Evolutionary conservation across 1,140 invertebrate species (phyloP).

Genomic region (Myzus persicae): DNA sequence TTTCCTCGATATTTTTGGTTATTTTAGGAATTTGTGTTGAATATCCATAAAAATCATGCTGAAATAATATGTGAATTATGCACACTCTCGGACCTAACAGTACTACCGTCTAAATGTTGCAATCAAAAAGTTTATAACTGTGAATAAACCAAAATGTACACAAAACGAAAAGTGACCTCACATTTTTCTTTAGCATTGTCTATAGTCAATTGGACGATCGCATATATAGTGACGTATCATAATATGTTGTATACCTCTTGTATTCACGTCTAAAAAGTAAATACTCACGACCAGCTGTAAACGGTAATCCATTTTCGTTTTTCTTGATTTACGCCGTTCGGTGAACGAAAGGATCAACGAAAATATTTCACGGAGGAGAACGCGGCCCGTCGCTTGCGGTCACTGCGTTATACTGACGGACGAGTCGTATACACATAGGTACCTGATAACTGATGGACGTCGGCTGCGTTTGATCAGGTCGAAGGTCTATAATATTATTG

Average conservation of each 20-base stretch:
- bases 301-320: background rate
- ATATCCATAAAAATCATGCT: no score
- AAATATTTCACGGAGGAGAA: background rate
- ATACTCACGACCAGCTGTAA: background rate
- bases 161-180: background rate
- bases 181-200: background rate
- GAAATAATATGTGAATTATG: background rate
- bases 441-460: background rate
- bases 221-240: background rate
- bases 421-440: background rate
- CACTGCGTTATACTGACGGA: background rate
- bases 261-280: background rate
- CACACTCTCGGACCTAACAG: background rate
- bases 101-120: no score
- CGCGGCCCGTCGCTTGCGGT: background rate
- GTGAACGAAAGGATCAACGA: background rate
- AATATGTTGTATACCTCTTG: background rate
- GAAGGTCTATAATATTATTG: background rate
- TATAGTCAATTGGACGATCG: background rate
- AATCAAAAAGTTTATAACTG: no score
- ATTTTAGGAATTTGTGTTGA: background rate
- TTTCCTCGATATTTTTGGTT: background rate
- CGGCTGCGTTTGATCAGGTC: background rate
- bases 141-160: background rate
- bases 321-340: background rate